A percentile compares a stretch with the other conserved stretches of the same genome.
phyloP scores from a whole-genome alignment of 2,888 invertebrate species.

The Timema podura region DNA sequence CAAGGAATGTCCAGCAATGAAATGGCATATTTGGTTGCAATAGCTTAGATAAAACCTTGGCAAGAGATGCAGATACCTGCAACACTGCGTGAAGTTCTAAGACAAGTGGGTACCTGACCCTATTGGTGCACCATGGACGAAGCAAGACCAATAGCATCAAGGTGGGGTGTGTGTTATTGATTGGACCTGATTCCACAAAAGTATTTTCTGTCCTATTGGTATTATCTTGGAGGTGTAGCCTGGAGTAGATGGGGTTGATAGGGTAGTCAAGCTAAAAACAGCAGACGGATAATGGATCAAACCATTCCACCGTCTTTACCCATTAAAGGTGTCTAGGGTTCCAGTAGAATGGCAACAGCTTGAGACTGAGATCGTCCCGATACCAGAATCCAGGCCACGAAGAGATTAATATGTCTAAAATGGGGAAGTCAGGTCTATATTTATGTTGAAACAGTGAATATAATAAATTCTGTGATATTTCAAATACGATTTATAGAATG shows the following conservation, averaged over 20 bases:
- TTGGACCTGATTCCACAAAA: neutral
- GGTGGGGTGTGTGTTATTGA: neutral
- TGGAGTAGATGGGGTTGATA: neutral
- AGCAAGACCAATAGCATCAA: neutral
- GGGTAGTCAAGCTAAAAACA: neutral
- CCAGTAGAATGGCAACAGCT: neutral
- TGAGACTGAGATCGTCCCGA: neutral
- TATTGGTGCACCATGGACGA: neutral
- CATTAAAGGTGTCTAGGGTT: neutral
- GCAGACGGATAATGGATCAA: neutral
- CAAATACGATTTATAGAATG: too few relatives aligned
- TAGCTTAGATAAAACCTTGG: neutral
- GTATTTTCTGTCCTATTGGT: neutral
- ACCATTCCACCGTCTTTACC: neutral
- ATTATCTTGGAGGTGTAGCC: neutral
- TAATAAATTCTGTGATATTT: too few relatives aligned
- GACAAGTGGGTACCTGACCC: neutral
- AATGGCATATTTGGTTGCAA: neutral
- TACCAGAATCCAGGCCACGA: neutral
- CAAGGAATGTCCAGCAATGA: neutral
- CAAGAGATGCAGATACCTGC: neutral
- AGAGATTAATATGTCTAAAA: neutral
- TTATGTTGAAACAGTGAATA: too few relatives aligned
- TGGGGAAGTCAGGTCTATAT: neutral
- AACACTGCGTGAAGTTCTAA: neutral